These are phyloP conservation scores for Maniola jurtina DNA, from an alignment of 1,140 invertebrate genomes.

Conservation along the genomic window DNA sequence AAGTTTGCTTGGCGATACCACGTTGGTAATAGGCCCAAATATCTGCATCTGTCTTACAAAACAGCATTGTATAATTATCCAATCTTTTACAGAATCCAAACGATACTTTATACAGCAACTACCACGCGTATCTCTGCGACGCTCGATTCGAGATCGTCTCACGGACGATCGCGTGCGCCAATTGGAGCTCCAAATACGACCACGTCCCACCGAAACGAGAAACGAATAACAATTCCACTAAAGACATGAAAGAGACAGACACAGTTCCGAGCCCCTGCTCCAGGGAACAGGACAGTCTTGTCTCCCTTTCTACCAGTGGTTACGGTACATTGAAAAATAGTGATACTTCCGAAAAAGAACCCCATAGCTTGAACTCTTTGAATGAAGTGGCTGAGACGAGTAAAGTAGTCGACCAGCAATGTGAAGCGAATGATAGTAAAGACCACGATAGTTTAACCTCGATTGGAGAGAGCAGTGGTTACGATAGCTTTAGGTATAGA, in stretches of 20 bases:
- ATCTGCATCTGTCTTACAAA: no score
- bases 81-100: constrained; percentile 64
- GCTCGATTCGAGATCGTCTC: constrained; percentile 87
- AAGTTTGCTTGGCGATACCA: no score
- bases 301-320: constrained; percentile 63
- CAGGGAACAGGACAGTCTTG: constrained; percentile 63
- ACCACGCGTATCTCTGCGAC: constrained; percentile 90
- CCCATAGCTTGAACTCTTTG: constrained; percentile 59
- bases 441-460: constrained; percentile 83
- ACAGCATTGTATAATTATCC: neutral
- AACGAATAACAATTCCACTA: constrained; percentile 64
- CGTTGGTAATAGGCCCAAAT: no score
- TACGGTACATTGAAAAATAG: constrained; percentile 67
- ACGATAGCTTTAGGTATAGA: constrained; percentile 88
- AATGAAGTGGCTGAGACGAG: constrained; percentile 32
- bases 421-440: constrained; percentile 33
- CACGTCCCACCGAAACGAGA: constrained; percentile 64
- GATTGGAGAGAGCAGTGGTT: constrained; percentile 89
- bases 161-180: constrained; percentile 85
- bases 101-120: constrained; percentile 85
- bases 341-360: constrained; percentile 68
- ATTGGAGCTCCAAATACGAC: constrained; percentile 89
- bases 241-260: constrained; percentile 62
- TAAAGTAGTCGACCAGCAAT: constrained; percentile 20
- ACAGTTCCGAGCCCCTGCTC: constrained; percentile 17